Conservation (phyloP, 2,888 invertebrate genomes). For the Clunio marinus region DNA sequence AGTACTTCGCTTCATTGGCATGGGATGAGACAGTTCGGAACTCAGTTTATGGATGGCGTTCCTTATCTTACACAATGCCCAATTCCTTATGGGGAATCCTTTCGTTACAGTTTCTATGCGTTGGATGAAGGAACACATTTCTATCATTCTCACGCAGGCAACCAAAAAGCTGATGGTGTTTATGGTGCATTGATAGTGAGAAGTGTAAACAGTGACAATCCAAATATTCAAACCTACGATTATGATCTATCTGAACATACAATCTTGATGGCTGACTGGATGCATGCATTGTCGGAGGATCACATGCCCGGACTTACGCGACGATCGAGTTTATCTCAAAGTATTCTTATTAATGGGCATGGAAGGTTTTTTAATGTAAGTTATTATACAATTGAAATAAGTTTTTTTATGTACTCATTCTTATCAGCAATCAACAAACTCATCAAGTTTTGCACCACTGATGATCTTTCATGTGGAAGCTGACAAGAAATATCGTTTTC, state of each 20-base stretch:
- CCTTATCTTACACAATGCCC: slow-evolving; percentile 50
- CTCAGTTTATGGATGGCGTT: slow-evolving; percentile 51
- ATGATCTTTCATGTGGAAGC: slow-evolving; percentile 19
- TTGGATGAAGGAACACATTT: slow-evolving; percentile 50
- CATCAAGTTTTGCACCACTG: neutral
- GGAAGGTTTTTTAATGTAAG: slow-evolving; percentile 39
- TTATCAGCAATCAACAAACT: neutral
- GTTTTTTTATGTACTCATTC: too few relatives aligned
- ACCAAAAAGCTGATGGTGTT: slow-evolving; percentile 52
- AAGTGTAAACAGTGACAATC: slow-evolving; percentile 43
- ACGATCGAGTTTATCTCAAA: slow-evolving; percentile 4
- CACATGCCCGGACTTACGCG: slow-evolving; percentile 43
- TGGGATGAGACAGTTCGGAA: slow-evolving; percentile 49
- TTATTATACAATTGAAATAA: neutral
- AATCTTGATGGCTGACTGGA: slow-evolving; percentile 54
- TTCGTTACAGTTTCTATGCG: slow-evolving; percentile 48
- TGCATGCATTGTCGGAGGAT: slow-evolving; percentile 42
- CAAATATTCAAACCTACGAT: slow-evolving; percentile 49
- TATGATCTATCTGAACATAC: slow-evolving; percentile 53
- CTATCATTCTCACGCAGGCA: slow-evolving; percentile 51
- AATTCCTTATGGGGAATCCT: slow-evolving; percentile 47
- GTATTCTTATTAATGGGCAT: slow-evolving; percentile 45
- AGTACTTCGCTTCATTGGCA: slow-evolving; percentile 62
- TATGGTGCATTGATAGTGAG: slow-evolving; percentile 51
- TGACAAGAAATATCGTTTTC: slow-evolving; percentile 22